Percentiles rank a stretch among this genome's conserved stretches.
Evolutionary conservation across 64 coral and sea anemone species (phyloP).

Genomic region (Actinia tenebrosa): DNA sequence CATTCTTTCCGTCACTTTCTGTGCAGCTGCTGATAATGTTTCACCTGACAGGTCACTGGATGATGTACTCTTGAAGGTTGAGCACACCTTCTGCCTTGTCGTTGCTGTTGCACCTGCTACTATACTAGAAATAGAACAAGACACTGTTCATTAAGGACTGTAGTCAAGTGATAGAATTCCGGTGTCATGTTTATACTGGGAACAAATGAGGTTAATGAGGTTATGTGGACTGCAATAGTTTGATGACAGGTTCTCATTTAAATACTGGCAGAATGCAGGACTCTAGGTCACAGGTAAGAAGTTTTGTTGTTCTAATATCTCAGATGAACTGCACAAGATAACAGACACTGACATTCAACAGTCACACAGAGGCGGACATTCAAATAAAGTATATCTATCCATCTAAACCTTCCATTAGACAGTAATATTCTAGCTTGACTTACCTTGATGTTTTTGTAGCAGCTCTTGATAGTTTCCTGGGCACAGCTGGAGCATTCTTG

Average conservation of each 20-base stretch:
- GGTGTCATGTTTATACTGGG: too few species aligned
- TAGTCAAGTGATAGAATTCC: too few species aligned
- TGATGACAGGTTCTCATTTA: neutral
- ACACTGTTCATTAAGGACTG: neutral
- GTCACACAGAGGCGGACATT: too few species aligned
- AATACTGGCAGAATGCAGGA: neutral
- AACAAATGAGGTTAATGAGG: too few species aligned
- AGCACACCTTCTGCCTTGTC: conserved; percentile 57
- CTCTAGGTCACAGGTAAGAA: too few species aligned
- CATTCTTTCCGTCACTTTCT: conserved; percentile 19
- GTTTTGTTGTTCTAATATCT: neutral
- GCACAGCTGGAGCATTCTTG: conserved; percentile 77
- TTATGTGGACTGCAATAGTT: too few species aligned
- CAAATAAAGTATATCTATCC: neutral
- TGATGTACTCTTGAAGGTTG: conserved; percentile 42
- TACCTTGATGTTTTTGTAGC: conserved; percentile 78
- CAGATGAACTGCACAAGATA: neutral
- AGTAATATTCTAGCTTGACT: neutral
- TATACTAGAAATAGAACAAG: conserved; percentile 23
- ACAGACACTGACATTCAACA: neutral
- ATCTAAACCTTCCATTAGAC: too few species aligned
- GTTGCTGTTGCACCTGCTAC: conserved; percentile 71
- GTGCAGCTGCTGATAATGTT: conserved; percentile 31
- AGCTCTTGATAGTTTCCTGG: conserved; percentile 61
- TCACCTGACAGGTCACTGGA: conserved; percentile 56